Conservation (phyloP, 2,888 invertebrate genomes). For the Myopa testacea region DNA sequence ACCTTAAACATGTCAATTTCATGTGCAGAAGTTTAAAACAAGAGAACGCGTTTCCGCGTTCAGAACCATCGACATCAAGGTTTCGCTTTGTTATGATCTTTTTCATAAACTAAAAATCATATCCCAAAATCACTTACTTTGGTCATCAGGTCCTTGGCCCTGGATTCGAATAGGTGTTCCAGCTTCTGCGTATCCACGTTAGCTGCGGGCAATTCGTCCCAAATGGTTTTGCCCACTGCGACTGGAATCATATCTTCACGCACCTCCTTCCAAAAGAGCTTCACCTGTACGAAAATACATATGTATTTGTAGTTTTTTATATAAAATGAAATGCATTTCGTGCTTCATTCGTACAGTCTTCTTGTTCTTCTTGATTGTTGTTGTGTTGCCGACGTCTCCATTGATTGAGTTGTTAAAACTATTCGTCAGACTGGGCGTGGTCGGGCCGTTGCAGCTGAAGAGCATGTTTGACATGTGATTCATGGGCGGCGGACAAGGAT, state of each 20-base stretch:
- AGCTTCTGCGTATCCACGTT: constrained; percentile 91
- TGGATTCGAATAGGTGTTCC: constrained; percentile 96
- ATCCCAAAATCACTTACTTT: constrained; percentile 76
- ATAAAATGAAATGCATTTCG: not conserved
- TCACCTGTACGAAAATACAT: constrained; percentile 67
- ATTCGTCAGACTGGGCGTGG: constrained; percentile 59
- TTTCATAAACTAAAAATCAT: too few relatives aligned
- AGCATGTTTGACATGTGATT: constrained; percentile 67
- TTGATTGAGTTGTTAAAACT: constrained; percentile 64
- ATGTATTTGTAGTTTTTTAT: not conserved
- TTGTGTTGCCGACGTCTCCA: constrained; percentile 60
- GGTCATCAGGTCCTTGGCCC: constrained; percentile 93
- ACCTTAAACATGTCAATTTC: too few relatives aligned
- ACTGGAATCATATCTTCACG: constrained; percentile 74
- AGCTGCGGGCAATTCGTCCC: constrained; percentile 90
- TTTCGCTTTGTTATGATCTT: not conserved
- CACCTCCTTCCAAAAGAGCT: constrained; percentile 97
- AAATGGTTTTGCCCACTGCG: constrained; percentile 81
- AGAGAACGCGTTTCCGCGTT: not conserved
- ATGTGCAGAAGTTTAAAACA: too few relatives aligned
- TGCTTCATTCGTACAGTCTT: constrained; percentile 78
- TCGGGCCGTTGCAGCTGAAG: constrained; percentile 67
- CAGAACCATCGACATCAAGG: constrained; percentile 3
- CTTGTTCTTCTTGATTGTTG: constrained; percentile 83
- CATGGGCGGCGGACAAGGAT: constrained; percentile 69